Base-by-base conservation (phyloP, 2,113 vertebrate species). In the Sisor rabdophorus region DNA sequence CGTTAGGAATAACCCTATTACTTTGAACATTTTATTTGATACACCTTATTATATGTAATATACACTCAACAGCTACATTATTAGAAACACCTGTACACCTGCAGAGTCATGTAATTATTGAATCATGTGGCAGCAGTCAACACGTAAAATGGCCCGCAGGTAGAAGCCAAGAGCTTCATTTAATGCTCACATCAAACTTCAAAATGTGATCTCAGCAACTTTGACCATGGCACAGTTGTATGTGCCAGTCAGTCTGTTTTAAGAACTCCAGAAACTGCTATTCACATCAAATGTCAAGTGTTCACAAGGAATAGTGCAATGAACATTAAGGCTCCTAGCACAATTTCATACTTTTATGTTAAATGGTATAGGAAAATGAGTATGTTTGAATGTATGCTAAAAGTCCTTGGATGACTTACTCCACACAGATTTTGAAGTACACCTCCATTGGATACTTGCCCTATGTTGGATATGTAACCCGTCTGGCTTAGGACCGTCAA, bases 1-100 rank as follows among this genome's bases (percentile, higher is more conserved):
- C 47, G 61, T 69, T 53, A 69, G 72, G 73, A 77, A 73, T 77
- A 56, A 78, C 74, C n/a, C 44, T 32, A 55, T 56, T 47, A 53
- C 61, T 47, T 56, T 52, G n/a, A 68, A 58, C 44, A 24, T 81
- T 77, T 65, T 64, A 30, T 71, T 64, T n/a, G 36, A 58, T 63
- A 52, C 50, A 36, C 17, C 58, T 76, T 71, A 61, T 36, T 59
- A 69, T 69, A 69, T 69, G 65, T 69, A 69, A 69, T 20, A 11
- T 69, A 52, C 24, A 19, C 47, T 52, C 47, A 20, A 15, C 16
- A 12, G 50, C 22, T 6, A 19, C 47, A 52, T 69, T 52, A 69
- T 52, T 20, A 69, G 47, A 69, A 69, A 69, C 65, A 69, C 22
- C 47, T 30, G 65, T 20, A 52, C 47, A 69, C 24, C 24, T 69